Conservation (phyloP, 2,797 vertebrate genomes). For the Periparus ater region DNA sequence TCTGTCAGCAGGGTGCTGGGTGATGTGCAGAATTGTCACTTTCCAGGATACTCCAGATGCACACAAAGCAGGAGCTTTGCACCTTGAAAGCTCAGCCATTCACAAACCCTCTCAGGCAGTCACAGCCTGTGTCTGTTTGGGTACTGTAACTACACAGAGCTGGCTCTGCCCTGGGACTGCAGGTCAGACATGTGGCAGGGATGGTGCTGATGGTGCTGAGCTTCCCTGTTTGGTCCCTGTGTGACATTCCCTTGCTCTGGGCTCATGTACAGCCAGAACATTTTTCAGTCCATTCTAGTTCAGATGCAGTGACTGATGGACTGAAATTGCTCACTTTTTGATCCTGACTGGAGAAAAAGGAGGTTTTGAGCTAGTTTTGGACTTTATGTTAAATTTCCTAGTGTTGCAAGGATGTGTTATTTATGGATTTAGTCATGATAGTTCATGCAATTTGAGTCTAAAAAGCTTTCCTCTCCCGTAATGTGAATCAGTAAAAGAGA, state of each 20-base stretch:
- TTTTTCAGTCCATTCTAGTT: background rate
- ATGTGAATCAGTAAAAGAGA: background rate
- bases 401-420: background rate
- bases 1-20: background rate
- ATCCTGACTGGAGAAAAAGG: background rate
- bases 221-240: background rate
- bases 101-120: background rate
- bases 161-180: background rate
- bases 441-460: background rate
- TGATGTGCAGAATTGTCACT: background rate
- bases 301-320: background rate
- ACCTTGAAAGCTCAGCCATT: background rate
- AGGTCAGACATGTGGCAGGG: background rate
- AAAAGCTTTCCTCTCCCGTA: background rate
- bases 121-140: background rate
- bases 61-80: background rate
- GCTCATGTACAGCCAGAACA: background rate
- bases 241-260: background rate
- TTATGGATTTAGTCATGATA: background rate
- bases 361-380: background rate
- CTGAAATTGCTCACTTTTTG: rapidly evolving
- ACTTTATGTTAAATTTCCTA: background rate
- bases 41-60: background rate
- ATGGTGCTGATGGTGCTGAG: background rate
- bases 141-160: background rate